Conservation (phyloP, 1,140 invertebrate species). For the Drosophila murphyi region DNA sequence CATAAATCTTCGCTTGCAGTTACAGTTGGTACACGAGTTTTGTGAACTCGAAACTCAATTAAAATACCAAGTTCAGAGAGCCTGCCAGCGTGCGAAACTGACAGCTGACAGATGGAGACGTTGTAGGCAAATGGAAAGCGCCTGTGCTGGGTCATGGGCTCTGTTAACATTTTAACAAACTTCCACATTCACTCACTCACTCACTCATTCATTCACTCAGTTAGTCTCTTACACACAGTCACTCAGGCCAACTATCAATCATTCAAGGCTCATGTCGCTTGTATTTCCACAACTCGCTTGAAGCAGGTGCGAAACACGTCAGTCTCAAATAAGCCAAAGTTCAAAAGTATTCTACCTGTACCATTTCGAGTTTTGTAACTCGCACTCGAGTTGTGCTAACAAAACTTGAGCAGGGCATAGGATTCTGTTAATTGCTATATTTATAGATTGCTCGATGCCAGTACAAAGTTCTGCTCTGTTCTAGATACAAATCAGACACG, state of each 20-base stretch:
- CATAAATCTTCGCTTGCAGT: constrained; percentile 46
- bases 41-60: constrained; percentile 66
- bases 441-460: background rate
- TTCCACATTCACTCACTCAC: constrained; percentile 20
- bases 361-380: constrained; percentile 5
- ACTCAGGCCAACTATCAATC: constrained; percentile 59
- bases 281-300: constrained; percentile 33
- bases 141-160: constrained; percentile 49
- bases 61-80: constrained; percentile 77
- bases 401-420: constrained; percentile 3
- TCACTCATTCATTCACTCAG: constrained; percentile 5
- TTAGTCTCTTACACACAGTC: constrained; percentile 13
- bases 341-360: constrained; percentile 25
- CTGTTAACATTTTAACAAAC: constrained; percentile 23
- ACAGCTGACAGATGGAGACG: constrained; percentile 73
- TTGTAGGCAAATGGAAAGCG: constrained; percentile 31
- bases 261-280: constrained; percentile 35
- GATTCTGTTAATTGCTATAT: constrained; percentile 13
- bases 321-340: constrained; percentile 48
- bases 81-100: constrained; percentile 64
- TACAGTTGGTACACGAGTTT: constrained; percentile 23
- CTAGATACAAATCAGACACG: background rate
- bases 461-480: background rate
- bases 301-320: constrained; percentile 65
- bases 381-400: background rate